Conservation (phyloP, 2,797 vertebrate genomes). For the Danio jaintianensis region DNA sequence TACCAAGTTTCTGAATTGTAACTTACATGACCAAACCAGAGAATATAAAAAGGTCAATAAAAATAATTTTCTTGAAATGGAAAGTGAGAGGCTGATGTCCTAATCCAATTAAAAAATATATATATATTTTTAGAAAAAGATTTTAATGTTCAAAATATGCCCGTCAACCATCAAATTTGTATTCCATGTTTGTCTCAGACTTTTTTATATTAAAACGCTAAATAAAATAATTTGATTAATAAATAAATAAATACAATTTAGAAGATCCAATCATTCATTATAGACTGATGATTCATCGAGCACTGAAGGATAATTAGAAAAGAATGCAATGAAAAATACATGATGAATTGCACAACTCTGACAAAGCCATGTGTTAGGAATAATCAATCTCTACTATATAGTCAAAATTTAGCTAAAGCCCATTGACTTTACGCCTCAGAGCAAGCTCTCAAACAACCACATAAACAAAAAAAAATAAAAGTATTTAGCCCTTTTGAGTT, state of each 20-base stretch:
- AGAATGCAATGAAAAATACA: constrained; percentile 15
- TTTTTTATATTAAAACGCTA: neutral
- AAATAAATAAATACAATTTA: neutral
- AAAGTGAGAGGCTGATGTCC: too few relatives aligned
- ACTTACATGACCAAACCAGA: too few relatives aligned
- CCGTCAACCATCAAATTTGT: neutral
- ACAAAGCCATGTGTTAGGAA: constrained; percentile 42
- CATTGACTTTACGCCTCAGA: constrained; percentile 57
- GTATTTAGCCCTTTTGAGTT: neutral
- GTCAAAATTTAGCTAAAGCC: constrained; percentile 45
- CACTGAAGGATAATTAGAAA: constrained; percentile 30
- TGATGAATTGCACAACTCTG: constrained; percentile 43
- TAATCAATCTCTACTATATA: constrained; percentile 42
- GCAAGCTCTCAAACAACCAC: constrained; percentile 46
- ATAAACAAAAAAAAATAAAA: too few relatives aligned
- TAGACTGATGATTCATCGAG: constrained; percentile 34
- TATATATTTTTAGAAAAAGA: too few relatives aligned
- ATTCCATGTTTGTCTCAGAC: neutral
- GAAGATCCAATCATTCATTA: constrained; percentile 14
- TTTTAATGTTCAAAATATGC: constrained; percentile 12
- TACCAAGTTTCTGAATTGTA: too few relatives aligned
- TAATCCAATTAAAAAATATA: too few relatives aligned
- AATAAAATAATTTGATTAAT: too few relatives aligned
- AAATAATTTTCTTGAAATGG: too few relatives aligned
- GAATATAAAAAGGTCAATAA: too few relatives aligned